Conservation (phyloP, 2,888 invertebrate species). For the Epistrophella euchroma region DNA sequence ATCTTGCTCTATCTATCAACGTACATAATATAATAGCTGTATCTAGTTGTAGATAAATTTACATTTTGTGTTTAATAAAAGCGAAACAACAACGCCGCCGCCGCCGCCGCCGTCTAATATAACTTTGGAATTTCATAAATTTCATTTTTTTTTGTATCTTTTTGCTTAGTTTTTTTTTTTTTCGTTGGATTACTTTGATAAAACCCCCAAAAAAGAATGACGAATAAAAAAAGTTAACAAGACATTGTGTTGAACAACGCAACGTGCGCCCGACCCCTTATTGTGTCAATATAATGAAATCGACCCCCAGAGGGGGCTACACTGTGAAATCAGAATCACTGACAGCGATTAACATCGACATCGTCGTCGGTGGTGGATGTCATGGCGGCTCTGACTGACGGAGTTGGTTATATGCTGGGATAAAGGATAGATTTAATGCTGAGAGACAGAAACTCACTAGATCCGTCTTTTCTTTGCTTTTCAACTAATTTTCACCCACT, state of each 20-base stretch:
- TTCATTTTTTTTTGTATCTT: constrained; percentile 57
- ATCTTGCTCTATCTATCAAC: neutral
- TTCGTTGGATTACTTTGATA: constrained; percentile 14
- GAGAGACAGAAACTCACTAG: constrained; percentile 24
- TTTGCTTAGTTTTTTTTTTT: constrained; percentile 6
- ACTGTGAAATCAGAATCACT: constrained; percentile 70
- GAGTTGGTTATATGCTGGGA: constrained; percentile 38
- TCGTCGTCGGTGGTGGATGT: constrained; percentile 24
- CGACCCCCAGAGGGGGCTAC: constrained; percentile 66
- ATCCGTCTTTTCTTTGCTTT: constrained; percentile 30
- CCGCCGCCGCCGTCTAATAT: constrained; percentile 43
- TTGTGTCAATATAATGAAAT: constrained; percentile 73
- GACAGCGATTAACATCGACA: constrained; percentile 71
- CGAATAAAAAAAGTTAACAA: constrained; percentile 54
- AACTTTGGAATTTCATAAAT: constrained; percentile 74
- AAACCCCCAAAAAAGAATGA: constrained; percentile 10
- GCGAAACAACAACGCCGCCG: constrained; percentile 51
- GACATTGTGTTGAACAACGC: constrained; percentile 66
- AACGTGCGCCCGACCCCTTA: constrained; percentile 45
- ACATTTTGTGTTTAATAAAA: constrained; percentile 75
- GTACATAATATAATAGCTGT: constrained; percentile 12
- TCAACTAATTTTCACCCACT: constrained; percentile 64
- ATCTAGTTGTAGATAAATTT: constrained; percentile 62
- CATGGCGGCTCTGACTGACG: neutral
- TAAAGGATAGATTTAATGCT: constrained; percentile 52